phyloP scores from a whole-genome alignment of 1,140 invertebrate genomes.

The Dryas iulia region DNA sequence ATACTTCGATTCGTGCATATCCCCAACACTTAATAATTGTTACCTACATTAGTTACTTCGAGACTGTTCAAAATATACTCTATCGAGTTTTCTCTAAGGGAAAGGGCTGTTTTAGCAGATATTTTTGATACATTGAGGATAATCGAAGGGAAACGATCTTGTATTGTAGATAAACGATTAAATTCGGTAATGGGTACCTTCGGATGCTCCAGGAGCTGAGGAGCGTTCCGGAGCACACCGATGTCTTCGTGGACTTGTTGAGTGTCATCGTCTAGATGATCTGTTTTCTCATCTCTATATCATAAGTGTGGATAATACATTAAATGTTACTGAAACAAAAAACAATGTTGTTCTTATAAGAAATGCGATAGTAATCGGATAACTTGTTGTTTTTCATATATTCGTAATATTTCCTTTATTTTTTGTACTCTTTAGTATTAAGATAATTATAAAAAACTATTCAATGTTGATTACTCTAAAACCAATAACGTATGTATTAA shows the following conservation, averaged over 20 bases:
- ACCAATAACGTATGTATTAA: conserved; percentile 74
- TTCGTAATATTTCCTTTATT: conserved; percentile 80
- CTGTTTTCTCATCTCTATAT: conserved; percentile 61
- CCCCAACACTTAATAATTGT: conserved; percentile 75
- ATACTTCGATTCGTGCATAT: conserved; percentile 76
- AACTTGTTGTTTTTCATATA: conserved; percentile 80
- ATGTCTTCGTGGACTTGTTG: conserved; percentile 36
- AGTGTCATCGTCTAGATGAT: conserved; percentile 42
- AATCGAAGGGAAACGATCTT: conserved; percentile 75
- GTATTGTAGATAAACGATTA: conserved; percentile 52
- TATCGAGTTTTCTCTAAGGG: conserved; percentile 78
- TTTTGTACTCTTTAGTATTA: conserved; percentile 80
- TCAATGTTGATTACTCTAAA: conserved; percentile 79
- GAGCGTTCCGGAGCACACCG: conserved; percentile 26
- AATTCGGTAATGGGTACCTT: conserved; percentile 35
- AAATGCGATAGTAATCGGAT: conserved; percentile 74
- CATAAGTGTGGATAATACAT: conserved; percentile 65
- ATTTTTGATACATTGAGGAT: conserved; percentile 79
- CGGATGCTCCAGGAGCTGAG: conserved; percentile 30
- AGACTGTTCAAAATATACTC: conserved; percentile 78
- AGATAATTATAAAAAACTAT: conserved; percentile 79
- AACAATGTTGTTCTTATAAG: conserved; percentile 78
- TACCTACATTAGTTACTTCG: conserved; percentile 79
- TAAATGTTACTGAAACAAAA: conserved; percentile 75
- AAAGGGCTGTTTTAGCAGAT: conserved; percentile 79